These are phyloP conservation scores for Enchytraeus crypticus DNA, from an alignment of 2,888 invertebrate species.

Conservation along the genomic window DNA sequence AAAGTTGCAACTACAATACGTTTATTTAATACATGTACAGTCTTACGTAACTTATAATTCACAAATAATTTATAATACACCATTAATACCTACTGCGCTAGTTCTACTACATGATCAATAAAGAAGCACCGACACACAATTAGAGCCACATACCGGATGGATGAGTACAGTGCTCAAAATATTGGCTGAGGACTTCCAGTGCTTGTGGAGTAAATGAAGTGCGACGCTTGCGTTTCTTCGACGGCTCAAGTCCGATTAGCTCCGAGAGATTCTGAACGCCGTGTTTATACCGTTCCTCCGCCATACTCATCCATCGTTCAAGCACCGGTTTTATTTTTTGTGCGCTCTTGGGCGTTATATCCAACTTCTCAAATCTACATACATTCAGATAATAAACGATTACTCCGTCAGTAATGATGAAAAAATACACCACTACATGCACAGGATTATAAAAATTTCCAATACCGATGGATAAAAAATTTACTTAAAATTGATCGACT, in stretches of 20 bases:
- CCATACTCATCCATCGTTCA: slow-evolving; percentile 97
- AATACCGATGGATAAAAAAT: neutral
- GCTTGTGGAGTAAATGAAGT: slow-evolving; percentile 96
- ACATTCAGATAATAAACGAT: no score
- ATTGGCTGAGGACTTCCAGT: slow-evolving; percentile 81
- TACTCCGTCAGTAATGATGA: no score
- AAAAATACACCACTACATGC: no score
- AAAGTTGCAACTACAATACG: no score
- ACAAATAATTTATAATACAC: no score
- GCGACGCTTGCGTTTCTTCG: slow-evolving; percentile 88
- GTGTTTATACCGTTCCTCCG: slow-evolving; percentile 76
- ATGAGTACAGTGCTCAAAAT: slow-evolving; percentile 93
- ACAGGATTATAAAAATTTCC: neutral
- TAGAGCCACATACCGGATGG: slow-evolving; percentile 69
- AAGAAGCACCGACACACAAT: no score
- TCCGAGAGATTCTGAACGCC: slow-evolving; percentile 82
- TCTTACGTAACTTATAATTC: no score
- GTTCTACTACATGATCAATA: no score
- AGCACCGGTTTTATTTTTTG: slow-evolving; percentile 97
- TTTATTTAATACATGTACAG: no score
- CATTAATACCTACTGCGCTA: no score
- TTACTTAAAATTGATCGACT: no score
- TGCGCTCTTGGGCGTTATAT: slow-evolving; percentile 97
- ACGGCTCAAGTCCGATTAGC: slow-evolving; percentile 83
- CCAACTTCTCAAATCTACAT: slow-evolving; percentile 92